These are phyloP conservation scores for Heptranchias perlo DNA, from an alignment of 2,113 vertebrate genomes.

Conservation along the genomic window DNA sequence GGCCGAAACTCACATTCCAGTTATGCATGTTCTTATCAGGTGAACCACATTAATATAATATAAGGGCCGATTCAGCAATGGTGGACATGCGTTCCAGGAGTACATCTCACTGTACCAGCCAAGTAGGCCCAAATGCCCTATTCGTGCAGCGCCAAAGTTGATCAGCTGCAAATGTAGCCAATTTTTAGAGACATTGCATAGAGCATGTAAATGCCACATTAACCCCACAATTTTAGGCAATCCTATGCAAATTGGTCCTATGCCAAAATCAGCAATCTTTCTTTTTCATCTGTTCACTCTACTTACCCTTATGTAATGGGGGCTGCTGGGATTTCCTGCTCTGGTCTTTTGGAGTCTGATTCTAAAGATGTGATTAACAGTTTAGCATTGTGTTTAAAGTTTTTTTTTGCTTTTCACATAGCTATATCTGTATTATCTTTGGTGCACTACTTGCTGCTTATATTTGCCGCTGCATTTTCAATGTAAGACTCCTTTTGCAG, in stretches of 20 bases:
- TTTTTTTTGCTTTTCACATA: not conserved
- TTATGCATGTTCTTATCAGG: not conserved
- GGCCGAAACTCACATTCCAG: not conserved
- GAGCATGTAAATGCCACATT: not conserved
- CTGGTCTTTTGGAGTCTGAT: not conserved
- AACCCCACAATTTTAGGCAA: not conserved
- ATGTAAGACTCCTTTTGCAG: not conserved
- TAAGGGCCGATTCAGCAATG: not conserved
- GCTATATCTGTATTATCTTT: not conserved
- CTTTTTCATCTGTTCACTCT: not conserved
- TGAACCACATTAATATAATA: not conserved
- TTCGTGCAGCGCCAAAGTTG: not conserved
- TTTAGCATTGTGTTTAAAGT: not conserved
- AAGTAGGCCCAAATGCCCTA: not conserved
- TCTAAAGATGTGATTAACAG: not conserved
- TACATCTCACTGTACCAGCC: not conserved
- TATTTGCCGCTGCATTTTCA: not conserved
- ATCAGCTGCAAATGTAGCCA: not conserved
- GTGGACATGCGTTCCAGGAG: not conserved
- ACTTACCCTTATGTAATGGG: not conserved
- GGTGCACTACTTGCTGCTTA: not conserved
- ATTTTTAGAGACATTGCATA: not conserved
- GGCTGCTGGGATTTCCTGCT: not conserved
- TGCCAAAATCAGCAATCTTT: not conserved
- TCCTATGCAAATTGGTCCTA: not conserved